These are phyloP conservation scores for Horisme vitalbata DNA, from an alignment of 2,888 invertebrate species.

Conservation along the genomic window DNA sequence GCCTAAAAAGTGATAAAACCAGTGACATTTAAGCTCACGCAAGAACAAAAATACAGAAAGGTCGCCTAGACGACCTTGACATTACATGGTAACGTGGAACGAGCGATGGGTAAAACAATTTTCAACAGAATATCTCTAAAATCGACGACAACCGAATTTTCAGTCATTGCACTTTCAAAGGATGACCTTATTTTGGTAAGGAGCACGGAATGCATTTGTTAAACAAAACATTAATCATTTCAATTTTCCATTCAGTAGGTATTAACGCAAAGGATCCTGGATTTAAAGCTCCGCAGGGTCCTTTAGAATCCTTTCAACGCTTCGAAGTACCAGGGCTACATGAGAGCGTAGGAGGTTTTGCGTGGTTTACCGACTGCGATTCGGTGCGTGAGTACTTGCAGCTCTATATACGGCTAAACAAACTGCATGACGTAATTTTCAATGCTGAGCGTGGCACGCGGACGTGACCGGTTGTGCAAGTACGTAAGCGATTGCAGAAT, in stretches of 20 bases:
- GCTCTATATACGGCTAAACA: constrained; percentile 74
- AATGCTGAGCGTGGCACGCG: constrained; percentile 67
- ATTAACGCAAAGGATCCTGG: constrained; percentile 7
- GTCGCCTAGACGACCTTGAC: constrained; percentile 29
- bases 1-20: constrained; percentile 23
- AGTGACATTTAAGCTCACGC: constrained; percentile 25
- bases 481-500: constrained; percentile 61
- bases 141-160: constrained; percentile 13
- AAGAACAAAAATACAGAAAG: constrained; percentile 28
- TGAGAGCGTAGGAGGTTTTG: constrained; percentile 49
- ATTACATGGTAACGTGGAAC: constrained; percentile 22
- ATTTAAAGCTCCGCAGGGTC: constrained; percentile 32
- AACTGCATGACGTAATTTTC: constrained; percentile 74
- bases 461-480: constrained; percentile 70
- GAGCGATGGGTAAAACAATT: constrained; percentile 7
- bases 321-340: constrained; percentile 65
- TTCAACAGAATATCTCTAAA: constrained; percentile 13
- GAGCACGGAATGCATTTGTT: not conserved
- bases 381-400: constrained; percentile 54
- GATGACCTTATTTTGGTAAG: constrained; percentile 8
- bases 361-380: constrained; percentile 62
- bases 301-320: constrained; percentile 66
- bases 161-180: constrained; percentile 17
- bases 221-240: not conserved
- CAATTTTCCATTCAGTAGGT: not conserved